Conservation (phyloP, 2,888 invertebrate species). For the Abrostola tripartita region DNA sequence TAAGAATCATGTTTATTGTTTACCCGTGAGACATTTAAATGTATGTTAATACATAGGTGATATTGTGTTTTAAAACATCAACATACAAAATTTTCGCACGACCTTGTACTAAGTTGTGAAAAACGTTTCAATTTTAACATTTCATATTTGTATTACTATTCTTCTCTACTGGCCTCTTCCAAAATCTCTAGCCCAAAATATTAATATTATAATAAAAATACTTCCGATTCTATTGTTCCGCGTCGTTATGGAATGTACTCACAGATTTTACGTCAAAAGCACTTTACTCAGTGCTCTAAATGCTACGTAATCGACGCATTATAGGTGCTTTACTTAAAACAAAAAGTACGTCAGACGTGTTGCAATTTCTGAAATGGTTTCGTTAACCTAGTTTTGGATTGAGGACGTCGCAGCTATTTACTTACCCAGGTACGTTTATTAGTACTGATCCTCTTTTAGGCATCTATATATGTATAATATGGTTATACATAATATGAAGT, state of each 20-base stretch:
- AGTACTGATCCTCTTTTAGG: no score
- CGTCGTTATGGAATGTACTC: slow-evolving; percentile 12
- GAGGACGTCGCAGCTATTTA: background rate
- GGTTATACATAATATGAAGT: no score
- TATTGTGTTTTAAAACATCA: no score
- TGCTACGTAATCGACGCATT: slow-evolving; percentile 14
- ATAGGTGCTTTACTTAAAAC: background rate
- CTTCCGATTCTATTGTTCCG: background rate
- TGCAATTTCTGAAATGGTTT: slow-evolving; percentile 7
- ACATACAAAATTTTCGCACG: no score
- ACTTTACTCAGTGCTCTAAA: slow-evolving; percentile 14
- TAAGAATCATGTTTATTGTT: no score
- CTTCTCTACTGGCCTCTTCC: no score
- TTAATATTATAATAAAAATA: background rate
- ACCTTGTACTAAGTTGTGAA: no score
- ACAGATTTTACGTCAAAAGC: slow-evolving; percentile 1
- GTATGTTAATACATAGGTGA: no score
- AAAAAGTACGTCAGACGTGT: background rate
- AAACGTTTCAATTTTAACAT: background rate
- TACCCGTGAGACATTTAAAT: no score
- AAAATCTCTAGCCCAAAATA: no score
- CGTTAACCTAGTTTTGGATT: background rate
- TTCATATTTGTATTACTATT: background rate
- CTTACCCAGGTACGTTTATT: background rate
- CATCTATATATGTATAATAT: no score